A percentile compares a stretch with the other conserved stretches of the same genome.
Evolutionary conservation across 2,113 vertebrate species (phyloP).

Genomic region (Chloroceryle aenea): DNA sequence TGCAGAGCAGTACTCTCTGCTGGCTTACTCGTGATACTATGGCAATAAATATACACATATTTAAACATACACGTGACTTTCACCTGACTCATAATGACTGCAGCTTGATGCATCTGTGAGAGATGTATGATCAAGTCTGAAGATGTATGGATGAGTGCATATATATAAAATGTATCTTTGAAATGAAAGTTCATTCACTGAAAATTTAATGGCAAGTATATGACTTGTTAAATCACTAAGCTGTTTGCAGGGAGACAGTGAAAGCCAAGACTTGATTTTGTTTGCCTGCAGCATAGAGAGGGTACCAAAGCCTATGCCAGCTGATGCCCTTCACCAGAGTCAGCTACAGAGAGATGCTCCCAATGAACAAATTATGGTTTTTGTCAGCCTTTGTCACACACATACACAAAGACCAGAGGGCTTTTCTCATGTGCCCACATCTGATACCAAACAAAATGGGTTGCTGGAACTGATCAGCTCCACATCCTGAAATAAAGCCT

Average conservation of each 20-base stretch:
- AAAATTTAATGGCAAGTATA: not conserved
- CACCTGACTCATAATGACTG: not conserved
- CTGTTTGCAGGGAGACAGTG: not conserved
- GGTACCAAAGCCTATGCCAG: not conserved
- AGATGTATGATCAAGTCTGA: not conserved
- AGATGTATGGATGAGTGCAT: not conserved
- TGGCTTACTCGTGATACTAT: not conserved
- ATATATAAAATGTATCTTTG: not conserved
- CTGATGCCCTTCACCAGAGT: not conserved
- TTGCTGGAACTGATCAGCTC: not conserved
- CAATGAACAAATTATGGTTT: fast-evolving
- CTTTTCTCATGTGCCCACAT: not conserved
- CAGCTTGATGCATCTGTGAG: not conserved
- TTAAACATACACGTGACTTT: not conserved
- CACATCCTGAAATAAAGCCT: not conserved
- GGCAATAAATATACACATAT: not conserved
- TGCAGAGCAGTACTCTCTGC: not conserved
- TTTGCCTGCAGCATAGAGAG: not conserved
- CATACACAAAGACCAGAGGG: not conserved
- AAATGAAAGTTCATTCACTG: not conserved
- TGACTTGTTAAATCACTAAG: not conserved
- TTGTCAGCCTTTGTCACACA: fast-evolving
- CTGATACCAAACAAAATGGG: not conserved
- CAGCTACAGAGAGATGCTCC: not conserved
- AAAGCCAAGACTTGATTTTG: not conserved